These are phyloP conservation scores for Halcyon leucocephala DNA, from an alignment of 2,797 vertebrate genomes.

Conservation along the genomic window DNA sequence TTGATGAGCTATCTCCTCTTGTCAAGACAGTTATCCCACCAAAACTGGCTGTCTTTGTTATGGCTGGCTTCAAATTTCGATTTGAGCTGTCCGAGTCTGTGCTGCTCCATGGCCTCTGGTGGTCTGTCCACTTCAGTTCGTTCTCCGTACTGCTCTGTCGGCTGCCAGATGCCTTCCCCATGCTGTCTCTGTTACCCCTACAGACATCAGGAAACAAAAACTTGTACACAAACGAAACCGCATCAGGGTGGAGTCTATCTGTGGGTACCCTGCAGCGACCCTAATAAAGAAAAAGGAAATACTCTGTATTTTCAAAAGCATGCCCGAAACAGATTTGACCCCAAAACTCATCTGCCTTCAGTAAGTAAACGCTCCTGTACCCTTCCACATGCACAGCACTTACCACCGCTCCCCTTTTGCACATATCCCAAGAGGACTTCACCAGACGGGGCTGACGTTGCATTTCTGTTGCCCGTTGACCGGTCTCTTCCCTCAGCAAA, in stretches of 20 bases:
- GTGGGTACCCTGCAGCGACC: background rate
- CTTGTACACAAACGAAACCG: background rate
- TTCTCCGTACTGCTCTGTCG: constrained; percentile 94
- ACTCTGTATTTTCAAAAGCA: background rate
- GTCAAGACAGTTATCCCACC: constrained; percentile 84
- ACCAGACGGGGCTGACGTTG: background rate
- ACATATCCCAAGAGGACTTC: background rate
- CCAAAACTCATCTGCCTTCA: background rate
- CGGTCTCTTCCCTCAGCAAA: background rate
- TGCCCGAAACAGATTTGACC: background rate
- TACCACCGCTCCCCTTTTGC: background rate
- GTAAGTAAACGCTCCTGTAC: background rate
- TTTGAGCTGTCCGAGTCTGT: constrained; percentile 93
- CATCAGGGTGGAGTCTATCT: background rate
- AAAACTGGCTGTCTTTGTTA: constrained; percentile 85
- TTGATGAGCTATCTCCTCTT: constrained; percentile 82
- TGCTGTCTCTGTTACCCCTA: constrained; percentile 90
- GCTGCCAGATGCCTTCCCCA: constrained; percentile 88
- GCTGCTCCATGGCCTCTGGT: constrained; percentile 95
- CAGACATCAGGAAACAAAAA: background rate
- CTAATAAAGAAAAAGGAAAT: background rate
- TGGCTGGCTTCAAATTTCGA: constrained; percentile 84
- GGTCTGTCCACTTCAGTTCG: constrained; percentile 87
- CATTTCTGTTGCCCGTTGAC: background rate
- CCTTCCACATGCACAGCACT: background rate